Base-by-base conservation (phyloP, 2,797 vertebrate genomes). In the Potorous gilbertii region DNA sequence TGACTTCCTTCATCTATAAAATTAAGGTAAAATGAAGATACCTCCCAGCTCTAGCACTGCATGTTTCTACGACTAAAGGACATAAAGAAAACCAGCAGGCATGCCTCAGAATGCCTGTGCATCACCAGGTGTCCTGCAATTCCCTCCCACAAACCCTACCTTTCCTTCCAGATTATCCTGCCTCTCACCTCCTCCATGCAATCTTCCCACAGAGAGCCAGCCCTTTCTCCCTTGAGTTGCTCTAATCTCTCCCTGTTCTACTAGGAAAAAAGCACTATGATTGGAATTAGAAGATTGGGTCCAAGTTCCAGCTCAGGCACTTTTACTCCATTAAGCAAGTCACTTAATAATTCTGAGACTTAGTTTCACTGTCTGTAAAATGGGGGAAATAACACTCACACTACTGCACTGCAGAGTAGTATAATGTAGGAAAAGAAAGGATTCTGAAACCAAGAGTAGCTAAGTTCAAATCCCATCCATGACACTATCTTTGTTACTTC, bases 241-340 rank as follows among this genome's bases (percentile, higher is more conserved):
- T 93, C 92, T 18, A 18, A 56, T n/a, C 74, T 57, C 92, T 21
- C 62, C 74, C 74, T 81, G n/a, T 21, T 81, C n/a, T 46, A 46
- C 40, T 40, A 56, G 66, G 5, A 40, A 74, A 55, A 74, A 40
- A 40, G n/a, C 66, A 46, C 18, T 46, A 27, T 16, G 46, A 10
- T 0, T 27, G 21, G 21, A 81, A 46, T 81, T 46, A 46, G 40
- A 46, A 81, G 40, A 81, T 10, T 11, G 2, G 18, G 9, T 46
- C 24, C 21, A 46, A 46, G 74, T 24, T 81, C 18, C 66, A 46
- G n/a, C 18, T 81, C 18, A 21, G 21, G 16, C 1, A 40, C n/a
- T 46, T 21, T 56, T 90, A 91, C 74, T 56, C 55, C 55, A 90
- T 57, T 12, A 96, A 5, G 74, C 6, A 93, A 96, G 54, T 27